phyloP scores from a whole-genome alignment of 2,797 vertebrate species.

The Sebastes dallii region DNA sequence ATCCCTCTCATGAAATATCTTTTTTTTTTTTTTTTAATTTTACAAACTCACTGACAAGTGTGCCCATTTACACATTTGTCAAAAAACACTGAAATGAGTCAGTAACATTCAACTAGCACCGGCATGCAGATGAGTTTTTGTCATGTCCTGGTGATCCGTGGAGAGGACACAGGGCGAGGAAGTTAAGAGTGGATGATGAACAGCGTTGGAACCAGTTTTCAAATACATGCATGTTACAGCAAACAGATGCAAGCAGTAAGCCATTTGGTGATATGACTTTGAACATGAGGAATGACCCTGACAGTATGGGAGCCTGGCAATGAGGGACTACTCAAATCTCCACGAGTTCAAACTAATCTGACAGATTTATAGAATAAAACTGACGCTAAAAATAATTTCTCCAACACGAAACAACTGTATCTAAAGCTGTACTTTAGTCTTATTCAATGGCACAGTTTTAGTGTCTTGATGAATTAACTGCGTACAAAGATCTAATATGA shows the following conservation, averaged over 20 bases:
- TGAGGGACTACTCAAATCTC: slow-evolving; percentile 21
- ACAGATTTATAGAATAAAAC: slow-evolving; percentile 7
- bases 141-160: slow-evolving; percentile 41
- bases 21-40: background rate
- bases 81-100: slow-evolving; percentile 35
- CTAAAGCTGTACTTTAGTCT: background rate
- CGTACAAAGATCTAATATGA: slow-evolving; percentile 52
- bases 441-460: background rate
- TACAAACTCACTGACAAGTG: slow-evolving; percentile 7
- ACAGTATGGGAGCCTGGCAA: slow-evolving; percentile 21
- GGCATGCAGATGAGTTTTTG: slow-evolving; percentile 63
- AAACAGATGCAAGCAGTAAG: slow-evolving; percentile 69
- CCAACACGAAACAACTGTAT: background rate
- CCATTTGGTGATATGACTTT: slow-evolving; percentile 47
- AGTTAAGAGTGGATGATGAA: slow-evolving; percentile 44
- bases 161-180: slow-evolving; percentile 43
- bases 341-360: slow-evolving; percentile 3
- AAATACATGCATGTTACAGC: slow-evolving; percentile 68
- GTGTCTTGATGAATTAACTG: slow-evolving; percentile 37
- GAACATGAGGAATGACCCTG: slow-evolving; percentile 58
- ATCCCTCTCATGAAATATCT: background rate
- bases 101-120: slow-evolving; percentile 34
- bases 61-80: slow-evolving; percentile 14
- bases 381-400: background rate
- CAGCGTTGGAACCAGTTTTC: slow-evolving; percentile 16